A percentile compares a stretch with the other conserved stretches of the same genome.
These are phyloP conservation scores for Desmophyllum pertusum DNA, from an alignment of 92 coral and sea anemone species.

Conservation along the genomic window DNA sequence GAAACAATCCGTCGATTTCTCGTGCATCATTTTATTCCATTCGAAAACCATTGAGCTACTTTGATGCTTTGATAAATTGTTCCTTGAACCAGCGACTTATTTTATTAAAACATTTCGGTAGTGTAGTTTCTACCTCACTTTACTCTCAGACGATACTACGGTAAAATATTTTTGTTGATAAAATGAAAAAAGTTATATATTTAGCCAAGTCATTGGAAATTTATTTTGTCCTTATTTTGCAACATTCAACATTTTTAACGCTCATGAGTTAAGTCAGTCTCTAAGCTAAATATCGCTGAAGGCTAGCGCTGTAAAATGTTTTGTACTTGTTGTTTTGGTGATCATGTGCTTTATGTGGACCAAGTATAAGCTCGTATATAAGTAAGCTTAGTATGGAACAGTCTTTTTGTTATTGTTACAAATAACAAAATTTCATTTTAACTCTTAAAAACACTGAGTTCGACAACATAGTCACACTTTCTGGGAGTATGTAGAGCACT, in stretches of 20 bases:
- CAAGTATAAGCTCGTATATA: too few species aligned
- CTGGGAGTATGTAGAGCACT: not conserved
- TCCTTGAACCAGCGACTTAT: not conserved
- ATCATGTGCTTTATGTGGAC: too few species aligned
- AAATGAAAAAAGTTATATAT: not conserved
- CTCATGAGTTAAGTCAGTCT: not conserved
- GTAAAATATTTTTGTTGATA: not conserved
- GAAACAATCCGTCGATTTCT: slow-evolving; percentile 56
- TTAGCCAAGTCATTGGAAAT: not conserved
- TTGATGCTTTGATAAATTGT: not conserved
- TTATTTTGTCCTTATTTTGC: not conserved
- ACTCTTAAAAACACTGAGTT: not conserved
- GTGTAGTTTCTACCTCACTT: not conserved
- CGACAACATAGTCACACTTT: not conserved
- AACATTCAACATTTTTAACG: not conserved
- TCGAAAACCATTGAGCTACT: not conserved
- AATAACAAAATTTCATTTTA: not conserved
- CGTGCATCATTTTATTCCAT: slow-evolving; percentile 46
- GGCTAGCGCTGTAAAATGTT: too few species aligned
- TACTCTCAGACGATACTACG: not conserved
- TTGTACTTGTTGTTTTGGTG: not conserved
- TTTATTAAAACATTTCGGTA: not conserved
- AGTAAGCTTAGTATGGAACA: not conserved
- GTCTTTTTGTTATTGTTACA: not conserved
- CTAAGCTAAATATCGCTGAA: not conserved